phyloP scores from a whole-genome alignment of 2,888 invertebrate genomes.

The Hydrotaea cyrtoneurina region DNA sequence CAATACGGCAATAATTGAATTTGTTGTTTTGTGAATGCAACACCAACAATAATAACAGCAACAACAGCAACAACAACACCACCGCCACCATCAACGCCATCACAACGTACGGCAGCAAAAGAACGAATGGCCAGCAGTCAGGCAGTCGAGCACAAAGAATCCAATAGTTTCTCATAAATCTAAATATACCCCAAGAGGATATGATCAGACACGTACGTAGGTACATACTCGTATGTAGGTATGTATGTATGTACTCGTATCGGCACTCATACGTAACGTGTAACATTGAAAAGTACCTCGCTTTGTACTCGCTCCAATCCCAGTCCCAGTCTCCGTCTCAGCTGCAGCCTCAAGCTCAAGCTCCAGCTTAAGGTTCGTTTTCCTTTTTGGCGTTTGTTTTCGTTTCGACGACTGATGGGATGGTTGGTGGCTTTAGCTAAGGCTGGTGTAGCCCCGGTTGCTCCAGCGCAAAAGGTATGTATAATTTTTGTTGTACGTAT shows the following conservation, averaged over 20 bases:
- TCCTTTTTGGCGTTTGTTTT: constrained; percentile 19
- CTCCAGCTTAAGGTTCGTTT: not conserved
- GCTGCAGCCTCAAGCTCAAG: constrained; percentile 32
- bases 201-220: constrained; percentile 65
- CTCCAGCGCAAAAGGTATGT: constrained; percentile 1
- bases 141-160: not conserved
- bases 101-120: not conserved
- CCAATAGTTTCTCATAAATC: constrained; percentile 65
- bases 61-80: not conserved
- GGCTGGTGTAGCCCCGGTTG: constrained; percentile 8
- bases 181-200: constrained; percentile 67
- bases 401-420: not conserved
- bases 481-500: constrained; percentile 58
- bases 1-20: constrained; percentile 65
- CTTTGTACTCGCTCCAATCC: constrained; percentile 4
- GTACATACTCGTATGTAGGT: not conserved
- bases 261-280: constrained; percentile 49
- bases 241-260: not conserved
- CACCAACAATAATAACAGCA: constrained; percentile 34
- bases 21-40: constrained; percentile 44
- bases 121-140: not conserved
- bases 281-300: constrained; percentile 51
- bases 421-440: not conserved
- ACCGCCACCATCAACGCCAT: not conserved
- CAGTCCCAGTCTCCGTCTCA: constrained; percentile 9